Evolutionary conservation across 2,797 vertebrate species (phyloP), one percentile per base, ranked within the genome.

Genomic region (Pangasius sanitwongsei): DNA sequence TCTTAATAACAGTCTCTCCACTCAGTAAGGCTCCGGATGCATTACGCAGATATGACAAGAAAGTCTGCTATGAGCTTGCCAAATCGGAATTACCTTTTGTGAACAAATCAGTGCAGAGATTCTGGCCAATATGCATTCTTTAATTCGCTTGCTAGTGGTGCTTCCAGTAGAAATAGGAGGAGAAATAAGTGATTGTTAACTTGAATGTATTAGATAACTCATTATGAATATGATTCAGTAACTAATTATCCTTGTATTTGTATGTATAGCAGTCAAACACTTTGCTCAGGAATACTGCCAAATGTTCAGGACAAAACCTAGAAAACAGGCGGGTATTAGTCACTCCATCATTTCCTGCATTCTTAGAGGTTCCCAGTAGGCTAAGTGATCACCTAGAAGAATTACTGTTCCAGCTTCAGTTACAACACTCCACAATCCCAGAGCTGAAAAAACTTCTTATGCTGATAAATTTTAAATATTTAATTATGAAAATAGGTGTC

Each of bases 41-140:
- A 70, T 80, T 87, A 83, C 83, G 69, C 31, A 74, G 80, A 87
- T 84, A 77, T 77, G 86, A 89, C 16, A 41, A 61, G 85, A 20
- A 55, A 37, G 85, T 61, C 59, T 84, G 69, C 86, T 77, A 65
- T 77, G 61, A 87, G 74, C 69, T 83, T 83, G 70, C 44, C 84
- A 74, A 74, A 80, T 50, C n/a, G 23, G 50, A 70, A 7, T 74
- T 77, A 72, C 8, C 13, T 63, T 74, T 69, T n/a, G 23, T 4
- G 15, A 25, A 11, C 53, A 82, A 25, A 48, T 83, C 67, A 63
- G 55, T 70, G 9, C 53, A 80, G 6, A 23, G 6, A 59, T 53
- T 83, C 44, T 67, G 85, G 34, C 25, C 67, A 37, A 53, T 37
- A 44, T 61, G n/a, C 75, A 50, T 48, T 8, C 28, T 75, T 59